These are phyloP conservation scores for Furcifer pardalis DNA, from an alignment of 2,797 vertebrate genomes.

Conservation along the genomic window DNA sequence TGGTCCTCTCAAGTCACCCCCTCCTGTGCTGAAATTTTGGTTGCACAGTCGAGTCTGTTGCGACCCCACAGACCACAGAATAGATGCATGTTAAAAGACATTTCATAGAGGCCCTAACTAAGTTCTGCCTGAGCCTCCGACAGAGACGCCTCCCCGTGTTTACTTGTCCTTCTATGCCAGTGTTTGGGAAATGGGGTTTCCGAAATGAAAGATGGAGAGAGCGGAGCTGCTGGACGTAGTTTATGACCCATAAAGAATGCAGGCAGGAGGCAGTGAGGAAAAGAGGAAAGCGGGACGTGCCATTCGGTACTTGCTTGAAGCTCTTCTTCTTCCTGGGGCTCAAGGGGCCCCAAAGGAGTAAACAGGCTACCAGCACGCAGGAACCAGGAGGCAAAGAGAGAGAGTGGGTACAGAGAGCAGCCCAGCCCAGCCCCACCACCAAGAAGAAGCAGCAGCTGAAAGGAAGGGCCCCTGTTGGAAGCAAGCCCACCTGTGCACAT, in stretches of 20 bases:
- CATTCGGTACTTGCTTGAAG: constrained; percentile 96
- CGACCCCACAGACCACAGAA: too few species aligned
- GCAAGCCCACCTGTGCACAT: too few species aligned
- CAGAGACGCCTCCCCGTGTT: constrained; percentile 47
- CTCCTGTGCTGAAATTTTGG: too few species aligned
- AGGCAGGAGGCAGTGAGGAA: constrained; percentile 76
- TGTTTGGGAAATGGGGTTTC: constrained; percentile 71
- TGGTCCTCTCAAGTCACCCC: too few species aligned
- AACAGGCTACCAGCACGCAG: constrained; percentile 84
- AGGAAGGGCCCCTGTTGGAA: too few species aligned
- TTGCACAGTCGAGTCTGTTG: too few species aligned
- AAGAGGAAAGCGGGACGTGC: constrained; percentile 90
- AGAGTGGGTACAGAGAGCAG: constrained; percentile 76
- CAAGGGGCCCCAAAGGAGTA: constrained; percentile 94
- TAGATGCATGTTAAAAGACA: too few species aligned
- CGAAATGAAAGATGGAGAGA: constrained; percentile 78
- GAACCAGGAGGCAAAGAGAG: constrained; percentile 86
- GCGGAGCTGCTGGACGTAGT: constrained; percentile 75
- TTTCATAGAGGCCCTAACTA: too few species aligned
- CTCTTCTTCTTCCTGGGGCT: constrained; percentile 95
- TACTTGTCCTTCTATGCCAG: constrained; percentile 72
- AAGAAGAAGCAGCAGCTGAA: constrained; percentile 19
- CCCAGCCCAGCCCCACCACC: constrained; percentile 31
- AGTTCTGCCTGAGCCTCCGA: constrained; percentile 52
- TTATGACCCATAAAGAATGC: constrained; percentile 78